Evolutionary conservation across 2,888 invertebrate species (phyloP).

Genomic region (Rotaria magnacalcarata): DNA sequence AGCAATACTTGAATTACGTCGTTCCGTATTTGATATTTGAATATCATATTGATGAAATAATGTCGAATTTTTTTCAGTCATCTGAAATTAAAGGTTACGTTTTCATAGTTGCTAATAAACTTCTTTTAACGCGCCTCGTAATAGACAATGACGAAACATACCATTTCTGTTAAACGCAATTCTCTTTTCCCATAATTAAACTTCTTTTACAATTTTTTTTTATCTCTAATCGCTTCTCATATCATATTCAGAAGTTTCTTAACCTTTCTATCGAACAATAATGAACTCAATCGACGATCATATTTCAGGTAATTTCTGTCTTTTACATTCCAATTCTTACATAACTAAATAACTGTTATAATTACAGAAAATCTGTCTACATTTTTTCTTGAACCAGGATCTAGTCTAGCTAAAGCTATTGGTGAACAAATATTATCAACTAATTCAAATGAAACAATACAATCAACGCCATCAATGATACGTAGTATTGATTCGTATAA

Average conservation of each 20-base stretch:
- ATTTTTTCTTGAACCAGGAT: neutral
- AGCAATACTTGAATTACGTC: conserved; percentile 15
- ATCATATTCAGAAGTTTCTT: too few species aligned
- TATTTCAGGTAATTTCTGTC: too few species aligned
- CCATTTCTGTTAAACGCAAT: neutral
- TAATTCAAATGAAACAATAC: neutral
- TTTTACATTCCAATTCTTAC: too few species aligned
- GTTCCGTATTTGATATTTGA: conserved; percentile 17
- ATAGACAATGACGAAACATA: neutral
- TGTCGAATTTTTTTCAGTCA: neutral
- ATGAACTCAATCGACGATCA: too few species aligned
- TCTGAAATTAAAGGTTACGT: neutral
- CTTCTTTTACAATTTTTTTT: neutral
- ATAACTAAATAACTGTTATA: too few species aligned
- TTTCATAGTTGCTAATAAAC: neutral
- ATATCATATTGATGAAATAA: conserved; percentile 26
- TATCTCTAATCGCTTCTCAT: too few species aligned
- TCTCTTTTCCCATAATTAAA: neutral
- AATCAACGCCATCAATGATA: neutral
- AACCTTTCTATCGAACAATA: too few species aligned
- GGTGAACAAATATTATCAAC: neutral
- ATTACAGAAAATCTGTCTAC: neutral
- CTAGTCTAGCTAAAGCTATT: neutral
- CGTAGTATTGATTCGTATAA: neutral
- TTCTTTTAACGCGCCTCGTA: neutral